These are phyloP conservation scores for Tachycineta bicolor DNA, from an alignment of 2,113 vertebrate genomes.

Conservation along the genomic window DNA sequence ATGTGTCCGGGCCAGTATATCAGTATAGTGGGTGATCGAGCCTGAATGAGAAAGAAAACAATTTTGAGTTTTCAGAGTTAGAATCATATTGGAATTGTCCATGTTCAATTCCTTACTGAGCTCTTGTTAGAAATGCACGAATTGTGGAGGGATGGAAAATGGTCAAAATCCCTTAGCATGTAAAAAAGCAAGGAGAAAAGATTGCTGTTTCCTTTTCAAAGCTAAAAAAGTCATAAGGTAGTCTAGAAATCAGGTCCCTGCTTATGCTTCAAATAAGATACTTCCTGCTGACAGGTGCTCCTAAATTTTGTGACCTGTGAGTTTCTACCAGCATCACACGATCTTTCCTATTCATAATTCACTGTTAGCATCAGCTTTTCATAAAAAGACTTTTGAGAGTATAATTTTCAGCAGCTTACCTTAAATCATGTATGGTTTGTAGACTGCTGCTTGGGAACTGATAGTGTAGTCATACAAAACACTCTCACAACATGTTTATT, in stretches of 20 bases:
- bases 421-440: neutral
- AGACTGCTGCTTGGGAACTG: neutral
- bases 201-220: neutral
- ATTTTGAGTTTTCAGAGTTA: neutral
- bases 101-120: neutral
- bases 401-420: neutral
- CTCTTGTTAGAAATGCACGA: neutral
- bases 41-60: neutral
- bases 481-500: neutral
- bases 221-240: neutral
- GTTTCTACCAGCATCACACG: neutral
- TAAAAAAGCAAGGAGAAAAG: neutral
- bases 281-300: neutral
- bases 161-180: neutral
- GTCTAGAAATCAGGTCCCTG: neutral
- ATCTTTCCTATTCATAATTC: neutral
- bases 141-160: neutral
- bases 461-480: neutral
- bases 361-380: neutral
- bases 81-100: neutral
- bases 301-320: neutral
- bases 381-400: neutral
- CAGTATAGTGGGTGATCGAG: neutral
- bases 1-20: neutral
- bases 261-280: neutral